Conservation (phyloP, 2,888 invertebrate species). For the Thereva unica region DNA sequence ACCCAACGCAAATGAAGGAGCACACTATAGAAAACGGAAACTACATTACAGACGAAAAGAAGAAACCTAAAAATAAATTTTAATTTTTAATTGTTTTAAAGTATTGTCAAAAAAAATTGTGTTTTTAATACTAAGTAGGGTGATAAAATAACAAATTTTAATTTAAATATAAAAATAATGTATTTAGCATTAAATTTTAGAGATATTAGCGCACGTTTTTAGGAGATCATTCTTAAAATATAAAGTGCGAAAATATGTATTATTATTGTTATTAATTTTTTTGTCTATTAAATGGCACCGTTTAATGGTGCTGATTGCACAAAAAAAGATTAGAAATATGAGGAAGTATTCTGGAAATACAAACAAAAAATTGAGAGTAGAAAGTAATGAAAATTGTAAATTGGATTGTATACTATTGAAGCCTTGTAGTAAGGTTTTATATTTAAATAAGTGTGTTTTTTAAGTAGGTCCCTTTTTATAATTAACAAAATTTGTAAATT, state of each 20-base stretch:
- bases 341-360: neutral
- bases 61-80: constrained; percentile 5
- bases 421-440: too few species aligned
- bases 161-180: neutral
- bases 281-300: neutral
- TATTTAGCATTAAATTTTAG: neutral
- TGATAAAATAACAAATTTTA: constrained; percentile 1
- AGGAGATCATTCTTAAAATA: neutral
- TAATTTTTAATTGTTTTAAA: neutral
- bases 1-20: constrained; percentile 47
- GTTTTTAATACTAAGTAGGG: neutral
- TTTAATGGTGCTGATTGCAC: constrained; percentile 22
- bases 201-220: neutral
- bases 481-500: too few species aligned
- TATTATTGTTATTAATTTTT: neutral
- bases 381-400: too few species aligned
- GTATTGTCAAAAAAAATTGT: neutral
- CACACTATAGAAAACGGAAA: constrained; percentile 35
- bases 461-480: too few species aligned
- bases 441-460: too few species aligned
- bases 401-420: too few species aligned
- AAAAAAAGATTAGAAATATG: constrained; percentile 18
- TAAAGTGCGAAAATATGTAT: constrained; percentile 9
- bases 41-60: constrained; percentile 4
- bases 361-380: too few species aligned